Conservation (phyloP, 1,140 invertebrate species). For the Popillia japonica region DNA sequence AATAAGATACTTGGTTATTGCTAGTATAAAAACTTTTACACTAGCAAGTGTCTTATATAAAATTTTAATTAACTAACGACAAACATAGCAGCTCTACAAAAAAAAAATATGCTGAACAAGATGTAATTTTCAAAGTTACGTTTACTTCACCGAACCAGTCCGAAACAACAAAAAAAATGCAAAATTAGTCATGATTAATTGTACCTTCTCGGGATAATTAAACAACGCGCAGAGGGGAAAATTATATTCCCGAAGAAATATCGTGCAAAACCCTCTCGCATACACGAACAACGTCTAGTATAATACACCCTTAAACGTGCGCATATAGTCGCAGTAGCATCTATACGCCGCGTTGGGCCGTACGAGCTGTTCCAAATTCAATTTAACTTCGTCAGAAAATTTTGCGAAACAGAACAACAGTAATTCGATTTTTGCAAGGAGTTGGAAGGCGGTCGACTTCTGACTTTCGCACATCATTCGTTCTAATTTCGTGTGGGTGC, state of each 20-base stretch:
- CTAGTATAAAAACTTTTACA: too few species aligned
- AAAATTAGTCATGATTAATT: background rate
- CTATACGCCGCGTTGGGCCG: background rate
- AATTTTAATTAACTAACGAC: too few species aligned
- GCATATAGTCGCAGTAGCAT: background rate
- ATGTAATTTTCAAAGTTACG: too few species aligned
- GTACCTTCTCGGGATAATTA: background rate
- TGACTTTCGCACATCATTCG: background rate
- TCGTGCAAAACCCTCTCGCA: background rate
- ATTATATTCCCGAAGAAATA: background rate
- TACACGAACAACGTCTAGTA: background rate
- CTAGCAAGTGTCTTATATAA: too few species aligned
- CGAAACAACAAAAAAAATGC: too few species aligned
- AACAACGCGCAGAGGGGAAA: background rate
- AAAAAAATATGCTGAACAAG: too few species aligned
- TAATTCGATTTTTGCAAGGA: background rate
- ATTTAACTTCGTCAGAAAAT: conserved; percentile 16
- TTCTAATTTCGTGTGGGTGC: background rate
- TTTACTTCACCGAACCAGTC: too few species aligned
- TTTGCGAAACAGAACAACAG: conserved; percentile 17
- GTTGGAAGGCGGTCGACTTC: background rate
- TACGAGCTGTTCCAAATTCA: background rate
- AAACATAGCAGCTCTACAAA: too few species aligned
- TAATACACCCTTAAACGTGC: background rate
- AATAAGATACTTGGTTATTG: too few species aligned